Base-by-base conservation (phyloP, 35 echinoderm and acorn worm species). In the Hemicentrotus pulcherrimus region DNA sequence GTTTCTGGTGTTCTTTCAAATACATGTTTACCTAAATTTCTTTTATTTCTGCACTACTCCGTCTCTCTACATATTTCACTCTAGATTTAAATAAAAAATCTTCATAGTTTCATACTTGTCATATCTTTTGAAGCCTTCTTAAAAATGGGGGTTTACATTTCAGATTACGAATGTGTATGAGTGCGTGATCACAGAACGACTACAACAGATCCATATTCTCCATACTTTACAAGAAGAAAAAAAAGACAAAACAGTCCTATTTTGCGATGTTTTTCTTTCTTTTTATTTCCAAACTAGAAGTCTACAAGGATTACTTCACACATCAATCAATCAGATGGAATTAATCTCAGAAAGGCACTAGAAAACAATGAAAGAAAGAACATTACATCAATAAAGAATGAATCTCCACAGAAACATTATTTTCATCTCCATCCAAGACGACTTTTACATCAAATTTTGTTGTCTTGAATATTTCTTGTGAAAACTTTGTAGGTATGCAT, bases 261-360 rank as follows among this genome's bases (percentile, higher is more conserved):
- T 24, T 78, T 78, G 65, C 65, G n/a, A 78, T 78, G 65, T 90
- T 90, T 90, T 90, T 30, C 14, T 48, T 47, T 48, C 41, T 93
- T 58, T 93, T 93, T 48, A 48, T 93, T 93, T 93, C 91, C 91
- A 93, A 93, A 93, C 91, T 93, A 93, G 91, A 93, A 93, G 91
- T 93, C 91, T 93, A 93, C 91, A 93, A 93, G 30, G 48, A 48
- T 47, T 93, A 93, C 48, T 93, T 58, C 47, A 93, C 91, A 93
- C 91, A 50, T 93, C 91, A 93, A 93, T 93, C 91, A 50, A 31
- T 31, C 35, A 41, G 35, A 41, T 93, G 91, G 88, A 90, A 93
- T 47, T 93, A 93, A 58, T 93, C 46, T 58, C 45, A 48, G 46
- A 93, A 93, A 93, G 91, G 91, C 91, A 93, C 91, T 93, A 93